Conservation (phyloP, 2,797 vertebrate genomes). For the Lacerta viridis region DNA sequence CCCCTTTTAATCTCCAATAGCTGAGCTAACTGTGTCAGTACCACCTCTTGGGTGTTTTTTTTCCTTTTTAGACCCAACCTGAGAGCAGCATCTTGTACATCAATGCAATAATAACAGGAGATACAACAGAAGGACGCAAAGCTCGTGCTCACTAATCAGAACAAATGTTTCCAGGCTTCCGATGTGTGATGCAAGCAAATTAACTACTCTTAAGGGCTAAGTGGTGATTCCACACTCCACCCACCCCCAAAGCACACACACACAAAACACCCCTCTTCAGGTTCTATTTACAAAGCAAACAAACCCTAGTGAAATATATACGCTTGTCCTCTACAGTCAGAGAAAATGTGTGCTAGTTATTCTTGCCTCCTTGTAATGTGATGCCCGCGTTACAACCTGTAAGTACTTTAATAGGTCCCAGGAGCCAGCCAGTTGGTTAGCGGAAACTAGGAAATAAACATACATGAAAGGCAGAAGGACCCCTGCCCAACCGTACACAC, state of each 20-base stretch:
- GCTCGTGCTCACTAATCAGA: constrained; percentile 6
- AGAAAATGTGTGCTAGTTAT: constrained; percentile 59
- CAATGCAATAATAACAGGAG: background rate
- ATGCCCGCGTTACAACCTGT: background rate
- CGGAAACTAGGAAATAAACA: rapidly evolving
- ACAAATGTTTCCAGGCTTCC: constrained; percentile 63
- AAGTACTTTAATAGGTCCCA: background rate
- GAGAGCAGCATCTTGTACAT: background rate
- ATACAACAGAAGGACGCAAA: constrained; percentile 5
- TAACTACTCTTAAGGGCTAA: constrained; percentile 72
- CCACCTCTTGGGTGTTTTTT: background rate
- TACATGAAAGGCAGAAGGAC: background rate
- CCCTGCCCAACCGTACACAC: too few relatives aligned
- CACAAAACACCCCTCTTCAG: background rate
- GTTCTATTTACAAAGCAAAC: constrained; percentile 42
- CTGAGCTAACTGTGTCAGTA: constrained; percentile 6
- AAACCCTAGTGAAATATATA: constrained; percentile 47
- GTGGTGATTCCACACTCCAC: constrained; percentile 46
- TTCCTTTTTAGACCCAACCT: background rate
- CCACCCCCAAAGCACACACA: background rate
- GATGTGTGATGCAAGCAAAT: constrained; percentile 60
- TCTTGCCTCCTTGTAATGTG: background rate
- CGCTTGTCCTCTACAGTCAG: constrained; percentile 43
- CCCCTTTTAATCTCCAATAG: too few relatives aligned
- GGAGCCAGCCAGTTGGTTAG: constrained; percentile 9